Base-by-base conservation (phyloP, 2,888 invertebrate genomes). In the Acanthopleura granulata region DNA sequence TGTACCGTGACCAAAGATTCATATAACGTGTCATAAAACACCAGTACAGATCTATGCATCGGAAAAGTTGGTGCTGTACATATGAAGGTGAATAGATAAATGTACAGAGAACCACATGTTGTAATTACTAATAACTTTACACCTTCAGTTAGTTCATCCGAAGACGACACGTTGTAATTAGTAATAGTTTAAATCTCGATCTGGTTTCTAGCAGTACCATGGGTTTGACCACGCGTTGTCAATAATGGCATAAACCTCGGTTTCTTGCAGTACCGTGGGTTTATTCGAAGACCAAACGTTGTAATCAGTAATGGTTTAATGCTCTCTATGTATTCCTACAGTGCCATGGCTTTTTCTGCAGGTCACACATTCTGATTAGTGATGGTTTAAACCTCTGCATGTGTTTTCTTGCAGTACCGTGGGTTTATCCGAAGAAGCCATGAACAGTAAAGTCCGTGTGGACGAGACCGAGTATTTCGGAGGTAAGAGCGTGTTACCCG, bases 401-500 rank as follows among this genome's bases (percentile, higher is more conserved):
- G 4, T 40, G 40, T 40, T 40, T 40, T 57, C 25, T 66, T 66
- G 29, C 29, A 66, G 66, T 16, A 66, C 66, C 29, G 25, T 22
- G 66, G 66, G 25, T 12, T 27, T 66, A 27, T 22, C 66, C 66
- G 66, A 66, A 66, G 66, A 66, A 27, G 66, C 22, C 16, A 66
- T 66, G 66, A 66, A 66, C 29, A 66, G 29, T 27, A 66, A 66
- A 66, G 66, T 66, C 16, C 22, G 25, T 6, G 66, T 66, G 22
- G 66, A 66, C 66, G 66, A 66, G 25, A 66, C 66, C 4, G 66
- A 66, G 25, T 66, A 66, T 27, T 66, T 27, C 29, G 66, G 66
- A 66, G 66, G 66, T 66, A 27, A 66, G 66, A 16, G 25, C 12
- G 22, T 12, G 18, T 57, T 40, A 40, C 4, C 9, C 40, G 40